Evolutionary conservation across 2,113 vertebrate species (phyloP).

Genomic region (Hippopotamus amphibius): DNA sequence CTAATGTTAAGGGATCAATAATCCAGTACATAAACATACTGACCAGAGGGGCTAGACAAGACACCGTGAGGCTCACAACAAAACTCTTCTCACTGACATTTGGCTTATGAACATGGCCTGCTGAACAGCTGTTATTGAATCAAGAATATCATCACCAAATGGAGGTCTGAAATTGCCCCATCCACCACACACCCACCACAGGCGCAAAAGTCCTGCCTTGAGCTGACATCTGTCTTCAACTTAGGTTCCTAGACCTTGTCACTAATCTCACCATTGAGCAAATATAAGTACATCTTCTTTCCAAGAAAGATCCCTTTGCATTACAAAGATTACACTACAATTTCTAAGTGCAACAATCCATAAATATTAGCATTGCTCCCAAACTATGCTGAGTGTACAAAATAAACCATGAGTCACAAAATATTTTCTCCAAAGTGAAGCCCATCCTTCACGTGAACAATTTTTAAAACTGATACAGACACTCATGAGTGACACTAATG

Average conservation of each 20-base stretch:
- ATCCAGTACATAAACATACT: background rate
- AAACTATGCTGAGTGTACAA: background rate
- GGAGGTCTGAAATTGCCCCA: background rate
- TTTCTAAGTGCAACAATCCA: constrained; percentile 3
- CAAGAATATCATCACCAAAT: background rate
- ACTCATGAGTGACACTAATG: background rate
- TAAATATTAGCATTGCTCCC: background rate
- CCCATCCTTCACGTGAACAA: background rate
- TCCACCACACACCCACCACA: background rate
- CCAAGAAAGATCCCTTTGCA: background rate
- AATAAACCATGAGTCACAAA: constrained; percentile 49
- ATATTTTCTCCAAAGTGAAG: constrained; percentile 39
- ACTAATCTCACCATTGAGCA: background rate
- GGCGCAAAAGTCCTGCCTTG: background rate
- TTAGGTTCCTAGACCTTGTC: background rate
- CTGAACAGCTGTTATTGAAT: background rate
- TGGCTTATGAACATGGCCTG: background rate
- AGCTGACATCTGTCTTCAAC: background rate
- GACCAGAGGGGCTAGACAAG: background rate
- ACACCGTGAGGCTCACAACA: background rate
- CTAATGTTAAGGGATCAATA: background rate
- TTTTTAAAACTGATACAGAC: constrained; percentile 22
- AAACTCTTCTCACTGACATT: background rate
- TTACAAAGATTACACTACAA: background rate
- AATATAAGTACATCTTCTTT: constrained; percentile 27